A percentile compares a stretch with the other conserved stretches of the same genome.
Evolutionary conservation across 2,888 invertebrate genomes (phyloP).

Genomic region (Synergus umbraculus): DNA sequence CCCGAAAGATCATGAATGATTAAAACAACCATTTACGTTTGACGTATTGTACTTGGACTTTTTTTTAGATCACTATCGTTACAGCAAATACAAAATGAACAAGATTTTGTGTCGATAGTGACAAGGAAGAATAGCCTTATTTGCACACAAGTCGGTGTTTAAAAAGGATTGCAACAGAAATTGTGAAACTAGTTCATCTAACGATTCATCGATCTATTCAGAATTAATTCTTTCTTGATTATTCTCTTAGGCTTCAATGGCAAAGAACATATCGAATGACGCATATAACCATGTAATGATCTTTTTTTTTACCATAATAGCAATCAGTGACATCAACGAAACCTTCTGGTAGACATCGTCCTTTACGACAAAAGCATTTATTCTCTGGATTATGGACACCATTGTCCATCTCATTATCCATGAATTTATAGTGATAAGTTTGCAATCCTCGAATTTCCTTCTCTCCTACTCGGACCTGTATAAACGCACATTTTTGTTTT

Average conservation of each 20-base stretch:
- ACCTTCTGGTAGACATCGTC: constrained; percentile 86
- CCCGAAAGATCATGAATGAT: background rate
- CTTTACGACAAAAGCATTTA: constrained; percentile 88
- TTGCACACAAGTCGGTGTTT: constrained; percentile 10
- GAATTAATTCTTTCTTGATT: constrained; percentile 31
- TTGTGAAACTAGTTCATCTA: constrained; percentile 26
- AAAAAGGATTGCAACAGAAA: constrained; percentile 10
- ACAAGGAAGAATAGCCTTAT: constrained; percentile 28
- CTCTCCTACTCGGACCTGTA: constrained; percentile 82
- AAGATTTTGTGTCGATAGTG: background rate
- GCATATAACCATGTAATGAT: constrained; percentile 10
- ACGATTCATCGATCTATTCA: constrained; percentile 4
- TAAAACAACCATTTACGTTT: constrained; percentile 12
- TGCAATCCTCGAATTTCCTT: constrained; percentile 82
- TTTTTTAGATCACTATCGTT: background rate
- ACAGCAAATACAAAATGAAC: background rate
- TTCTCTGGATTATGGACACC: constrained; percentile 85
- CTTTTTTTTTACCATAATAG: constrained; percentile 83
- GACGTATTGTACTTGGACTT: background rate
- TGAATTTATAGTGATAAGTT: constrained; percentile 87
- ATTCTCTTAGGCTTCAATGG: background rate
- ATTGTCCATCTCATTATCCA: constrained; percentile 88
- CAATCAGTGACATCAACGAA: constrained; percentile 91
- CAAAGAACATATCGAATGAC: background rate
- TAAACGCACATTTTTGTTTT: constrained; percentile 34